These are phyloP conservation scores for Galerucella calmariensis DNA, from an alignment of 2,888 invertebrate genomes.

Conservation along the genomic window DNA sequence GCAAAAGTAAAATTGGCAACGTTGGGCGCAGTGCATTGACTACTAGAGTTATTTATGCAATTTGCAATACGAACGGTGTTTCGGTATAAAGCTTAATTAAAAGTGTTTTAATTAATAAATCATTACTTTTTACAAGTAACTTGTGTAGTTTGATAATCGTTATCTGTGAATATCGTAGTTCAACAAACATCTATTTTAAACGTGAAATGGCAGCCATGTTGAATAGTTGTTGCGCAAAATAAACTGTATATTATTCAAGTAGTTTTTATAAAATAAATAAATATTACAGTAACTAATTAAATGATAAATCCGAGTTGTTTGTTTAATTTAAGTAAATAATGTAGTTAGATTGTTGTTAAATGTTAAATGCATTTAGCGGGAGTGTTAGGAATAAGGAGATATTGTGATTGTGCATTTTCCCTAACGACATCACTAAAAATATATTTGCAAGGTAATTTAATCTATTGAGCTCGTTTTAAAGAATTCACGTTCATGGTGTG, in stretches of 20 bases:
- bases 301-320: not conserved
- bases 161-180: not conserved
- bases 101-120: not conserved
- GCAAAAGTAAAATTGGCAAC: conserved; percentile 13
- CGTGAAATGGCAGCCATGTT: conserved; percentile 6
- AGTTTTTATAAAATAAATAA: not conserved
- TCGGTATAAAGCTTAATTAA: not conserved
- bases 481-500: not conserved
- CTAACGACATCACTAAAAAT: conserved; percentile 1
- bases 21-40: conserved; percentile 22
- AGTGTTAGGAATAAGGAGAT: not conserved
- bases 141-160: conserved; percentile 1
- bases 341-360: not conserved
- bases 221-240: conserved; percentile 7
- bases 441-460: conserved; percentile 2
- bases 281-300: not conserved
- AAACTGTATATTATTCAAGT: not conserved
- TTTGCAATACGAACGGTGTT: conserved; percentile 15
- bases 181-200: conserved; percentile 1
- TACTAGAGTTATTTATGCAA: conserved; percentile 15
- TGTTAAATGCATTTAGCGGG: not conserved
- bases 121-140: not conserved
- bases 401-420: not conserved
- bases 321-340: not conserved
- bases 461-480: not conserved